Base-by-base conservation (phyloP, 1,140 invertebrate species). In the Hycleus phaleratus region DNA sequence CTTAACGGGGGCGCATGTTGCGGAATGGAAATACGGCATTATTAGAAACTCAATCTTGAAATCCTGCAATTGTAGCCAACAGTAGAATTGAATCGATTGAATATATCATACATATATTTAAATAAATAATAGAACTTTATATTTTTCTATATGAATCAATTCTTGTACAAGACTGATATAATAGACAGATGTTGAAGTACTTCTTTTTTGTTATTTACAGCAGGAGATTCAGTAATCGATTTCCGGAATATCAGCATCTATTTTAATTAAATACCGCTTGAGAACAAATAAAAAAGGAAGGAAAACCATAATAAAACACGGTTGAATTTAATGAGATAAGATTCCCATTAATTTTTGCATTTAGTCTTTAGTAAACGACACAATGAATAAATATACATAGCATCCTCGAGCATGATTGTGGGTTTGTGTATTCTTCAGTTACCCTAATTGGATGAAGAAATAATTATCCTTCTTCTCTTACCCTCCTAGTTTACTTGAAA, bases 271-370 rank as follows among this genome's bases (percentile, higher is more conserved):
- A 53, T 53, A 53, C 42, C 46, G 49, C 39, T 52, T 43, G 40
- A 45, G 7, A 32, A 32, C 32, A 32, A 32, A 32, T 7, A 53
- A 46, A 45, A 46, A 45, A 46, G 38, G 26, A 42, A 46, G 11
- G 53, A 40, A 48, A 47, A 51, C 50, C 43, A 64, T 64, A 66
- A 66, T 64, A 63, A 66, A 66, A 50, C 61, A 57, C 44, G 56
- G 51, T 43, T 32, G 32, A 59, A 56, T 59, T 66, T 66, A 66
- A 66, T 66, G 64, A 66, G 64, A 66, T 66, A 66, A 66, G 61
- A 66, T 64, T 59, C 61, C 64, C 64, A 66, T 66, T 66, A 66
- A 66, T 66, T 64, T 66, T 57, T 63, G 52, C 62, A 62, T 66
- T 66, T 64, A 63, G 60, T 62, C 56, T 59, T 54, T 46, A 32